A percentile compares a stretch with the other conserved stretches of the same genome.
These are phyloP conservation scores for Morpho achilles DNA, from an alignment of 2,888 invertebrate species.

Conservation along the genomic window DNA sequence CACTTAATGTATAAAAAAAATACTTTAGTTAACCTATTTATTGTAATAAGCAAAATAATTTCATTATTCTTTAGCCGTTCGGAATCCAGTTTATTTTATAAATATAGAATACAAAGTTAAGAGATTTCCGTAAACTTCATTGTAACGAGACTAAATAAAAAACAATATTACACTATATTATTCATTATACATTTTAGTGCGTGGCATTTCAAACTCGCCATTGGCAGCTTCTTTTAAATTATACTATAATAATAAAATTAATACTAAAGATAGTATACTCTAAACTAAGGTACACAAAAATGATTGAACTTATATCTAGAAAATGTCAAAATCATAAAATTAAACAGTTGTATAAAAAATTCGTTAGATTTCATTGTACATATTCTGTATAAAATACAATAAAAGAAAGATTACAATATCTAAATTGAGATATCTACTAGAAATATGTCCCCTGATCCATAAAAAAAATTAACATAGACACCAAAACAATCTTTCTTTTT, in stretches of 20 bases:
- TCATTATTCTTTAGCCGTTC: too few species aligned
- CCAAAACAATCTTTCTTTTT: background rate
- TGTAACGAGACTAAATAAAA: constrained; percentile 28
- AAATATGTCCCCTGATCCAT: too few species aligned
- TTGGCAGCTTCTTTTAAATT: constrained; percentile 24
- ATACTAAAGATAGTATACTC: constrained; percentile 27
- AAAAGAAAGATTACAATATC: constrained; percentile 2
- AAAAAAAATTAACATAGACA: constrained; percentile 1
- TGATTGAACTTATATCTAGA: constrained; percentile 41
- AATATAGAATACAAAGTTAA: too few species aligned
- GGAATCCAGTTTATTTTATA: too few species aligned
- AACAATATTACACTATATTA: constrained; percentile 9
- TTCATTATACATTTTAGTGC: constrained; percentile 18
- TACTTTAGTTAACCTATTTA: too few species aligned
- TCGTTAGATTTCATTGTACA: constrained; percentile 56
- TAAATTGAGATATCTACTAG: background rate
- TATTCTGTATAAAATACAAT: constrained; percentile 17
- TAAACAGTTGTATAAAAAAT: constrained; percentile 39
- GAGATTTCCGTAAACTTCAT: constrained; percentile 26
- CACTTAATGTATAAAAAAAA: too few species aligned
- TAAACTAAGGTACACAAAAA: constrained; percentile 38
- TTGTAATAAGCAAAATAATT: too few species aligned
- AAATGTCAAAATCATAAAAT: constrained; percentile 42
- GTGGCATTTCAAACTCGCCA: constrained; percentile 25
- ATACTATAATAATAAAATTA: constrained; percentile 21